Conservation (phyloP, 2,888 invertebrate species). For the Mythimna albipuncta region DNA sequence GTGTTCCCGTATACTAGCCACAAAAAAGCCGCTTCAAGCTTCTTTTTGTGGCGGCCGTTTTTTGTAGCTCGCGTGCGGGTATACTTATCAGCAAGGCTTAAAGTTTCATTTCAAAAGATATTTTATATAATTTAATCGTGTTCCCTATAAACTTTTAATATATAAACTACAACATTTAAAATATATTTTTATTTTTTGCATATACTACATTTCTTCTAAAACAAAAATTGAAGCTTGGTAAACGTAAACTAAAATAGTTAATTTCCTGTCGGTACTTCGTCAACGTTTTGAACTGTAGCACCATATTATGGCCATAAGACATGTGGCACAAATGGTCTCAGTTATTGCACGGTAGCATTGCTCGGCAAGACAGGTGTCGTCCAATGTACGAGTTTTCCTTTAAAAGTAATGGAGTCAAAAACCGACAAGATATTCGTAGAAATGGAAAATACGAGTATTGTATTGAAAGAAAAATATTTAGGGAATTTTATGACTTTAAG, state of each 20-base stretch:
- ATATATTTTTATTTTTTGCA: too few relatives aligned
- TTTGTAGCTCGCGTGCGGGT: too few relatives aligned
- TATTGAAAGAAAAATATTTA: too few relatives aligned
- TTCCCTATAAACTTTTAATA: background rate
- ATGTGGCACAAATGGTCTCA: slow-evolving; percentile 68
- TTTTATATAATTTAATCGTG: too few relatives aligned
- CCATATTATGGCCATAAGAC: slow-evolving; percentile 49
- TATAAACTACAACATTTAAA: background rate
- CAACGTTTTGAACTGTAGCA: slow-evolving; percentile 65
- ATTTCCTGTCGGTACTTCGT: slow-evolving; percentile 67
- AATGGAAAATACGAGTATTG: too few relatives aligned
- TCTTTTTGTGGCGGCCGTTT: too few relatives aligned
- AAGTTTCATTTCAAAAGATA: too few relatives aligned
- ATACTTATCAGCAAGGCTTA: too few relatives aligned
- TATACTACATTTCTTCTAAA: background rate
- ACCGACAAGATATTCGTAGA: too few relatives aligned
- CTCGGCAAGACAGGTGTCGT: slow-evolving; percentile 55
- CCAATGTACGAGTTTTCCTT: slow-evolving; percentile 64
- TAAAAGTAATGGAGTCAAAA: slow-evolving; percentile 1
- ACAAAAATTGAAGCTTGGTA: background rate
- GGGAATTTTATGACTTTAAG: too few relatives aligned
- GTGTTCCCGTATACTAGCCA: too few relatives aligned
- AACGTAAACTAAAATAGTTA: background rate
- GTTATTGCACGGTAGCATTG: slow-evolving; percentile 74
- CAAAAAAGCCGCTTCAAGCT: too few relatives aligned